These are phyloP conservation scores for Diabrotica virgifera DNA, from an alignment of 1,140 invertebrate species.

Conservation along the genomic window DNA sequence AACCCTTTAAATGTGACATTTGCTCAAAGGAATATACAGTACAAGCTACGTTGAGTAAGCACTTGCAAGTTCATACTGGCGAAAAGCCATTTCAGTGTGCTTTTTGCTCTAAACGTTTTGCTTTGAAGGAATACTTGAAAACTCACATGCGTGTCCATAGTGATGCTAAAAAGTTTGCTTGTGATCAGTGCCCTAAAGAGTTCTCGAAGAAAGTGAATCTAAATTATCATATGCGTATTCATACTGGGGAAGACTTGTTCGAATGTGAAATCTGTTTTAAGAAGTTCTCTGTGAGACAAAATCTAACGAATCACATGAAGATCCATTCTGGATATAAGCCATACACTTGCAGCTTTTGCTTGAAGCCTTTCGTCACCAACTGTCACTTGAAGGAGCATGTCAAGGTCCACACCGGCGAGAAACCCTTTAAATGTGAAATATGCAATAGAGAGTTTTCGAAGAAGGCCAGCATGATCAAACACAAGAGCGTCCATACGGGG, in stretches of 20 bases:
- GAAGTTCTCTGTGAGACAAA: too few relatives aligned
- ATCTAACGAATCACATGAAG: too few relatives aligned
- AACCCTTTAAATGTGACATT: too few relatives aligned
- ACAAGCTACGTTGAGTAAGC: background rate
- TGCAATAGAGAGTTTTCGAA: background rate
- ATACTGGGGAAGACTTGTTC: background rate
- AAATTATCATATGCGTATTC: too few relatives aligned
- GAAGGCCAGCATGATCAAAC: background rate
- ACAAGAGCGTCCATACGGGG: background rate
- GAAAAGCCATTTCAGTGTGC: conserved; percentile 5
- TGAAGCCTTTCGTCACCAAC: background rate
- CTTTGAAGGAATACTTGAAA: background rate
- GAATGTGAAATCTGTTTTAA: background rate
- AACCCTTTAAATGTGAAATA: background rate
- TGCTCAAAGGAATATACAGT: background rate
- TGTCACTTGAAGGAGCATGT: background rate
- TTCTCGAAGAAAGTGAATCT: too few relatives aligned
- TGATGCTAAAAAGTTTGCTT: too few relatives aligned
- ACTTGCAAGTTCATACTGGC: background rate
- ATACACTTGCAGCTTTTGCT: conserved; percentile 5
- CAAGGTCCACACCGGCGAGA: background rate
- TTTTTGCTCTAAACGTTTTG: background rate
- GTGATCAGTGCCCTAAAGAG: background rate
- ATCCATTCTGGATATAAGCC: background rate
- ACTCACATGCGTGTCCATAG: background rate